These are phyloP conservation scores for Ostrea edulis DNA, from an alignment of 1,140 invertebrate species.

Conservation along the genomic window DNA sequence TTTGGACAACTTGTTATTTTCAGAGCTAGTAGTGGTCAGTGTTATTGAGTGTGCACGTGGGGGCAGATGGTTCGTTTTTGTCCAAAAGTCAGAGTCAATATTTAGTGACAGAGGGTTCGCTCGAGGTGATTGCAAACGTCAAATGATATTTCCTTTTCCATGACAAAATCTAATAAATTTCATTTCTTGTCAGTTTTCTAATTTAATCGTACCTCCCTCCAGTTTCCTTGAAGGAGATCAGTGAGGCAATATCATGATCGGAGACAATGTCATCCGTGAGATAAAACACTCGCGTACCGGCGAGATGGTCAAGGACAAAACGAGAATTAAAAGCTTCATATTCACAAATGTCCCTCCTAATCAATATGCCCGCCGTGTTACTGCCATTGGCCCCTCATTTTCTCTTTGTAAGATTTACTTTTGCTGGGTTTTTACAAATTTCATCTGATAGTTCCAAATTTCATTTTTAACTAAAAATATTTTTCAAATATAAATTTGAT, in stretches of 20 bases:
- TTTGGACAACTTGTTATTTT: constrained; percentile 2
- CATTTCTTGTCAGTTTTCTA: constrained; percentile 25
- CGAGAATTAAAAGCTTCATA: background rate
- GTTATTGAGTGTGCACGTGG: constrained; percentile 5
- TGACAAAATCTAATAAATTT: constrained; percentile 7
- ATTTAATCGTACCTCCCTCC: constrained; percentile 4
- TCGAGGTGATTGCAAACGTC: background rate
- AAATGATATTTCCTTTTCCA: background rate
- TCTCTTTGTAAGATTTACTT: too few species aligned
- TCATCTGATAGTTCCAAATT: too few species aligned
- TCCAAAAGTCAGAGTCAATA: constrained; percentile 16
- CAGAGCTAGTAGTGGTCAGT: background rate
- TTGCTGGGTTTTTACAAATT: too few species aligned
- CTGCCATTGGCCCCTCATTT: too few species aligned
- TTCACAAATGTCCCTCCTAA: too few species aligned
- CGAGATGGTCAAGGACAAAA: background rate
- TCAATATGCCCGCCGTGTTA: too few species aligned
- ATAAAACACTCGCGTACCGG: background rate
- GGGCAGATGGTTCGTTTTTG: constrained; percentile 13
- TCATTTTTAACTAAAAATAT: too few species aligned
- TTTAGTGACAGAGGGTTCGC: background rate
- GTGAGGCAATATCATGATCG: background rate
- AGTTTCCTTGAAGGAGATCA: background rate
- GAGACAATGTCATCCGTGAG: background rate
- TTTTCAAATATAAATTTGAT: too few species aligned